These are phyloP conservation scores for Burhinus oedicnemus DNA, from an alignment of 2,113 vertebrate species.

Conservation along the genomic window DNA sequence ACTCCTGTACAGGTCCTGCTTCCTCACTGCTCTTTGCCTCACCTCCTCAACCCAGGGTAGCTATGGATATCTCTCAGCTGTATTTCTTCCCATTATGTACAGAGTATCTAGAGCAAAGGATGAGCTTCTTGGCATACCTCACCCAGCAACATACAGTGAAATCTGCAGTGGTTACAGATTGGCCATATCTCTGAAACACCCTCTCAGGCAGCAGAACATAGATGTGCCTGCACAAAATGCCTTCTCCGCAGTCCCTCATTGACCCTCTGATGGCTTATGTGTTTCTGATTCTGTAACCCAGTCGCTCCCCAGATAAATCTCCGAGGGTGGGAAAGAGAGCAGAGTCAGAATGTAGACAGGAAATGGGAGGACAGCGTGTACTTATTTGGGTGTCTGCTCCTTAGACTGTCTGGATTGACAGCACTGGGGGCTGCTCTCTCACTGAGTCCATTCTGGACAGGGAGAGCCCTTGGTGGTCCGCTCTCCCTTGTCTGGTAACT, in stretches of 20 bases:
- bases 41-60: neutral
- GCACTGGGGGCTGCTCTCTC: neutral
- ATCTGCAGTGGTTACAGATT: neutral
- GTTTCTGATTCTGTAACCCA: conserved; percentile 38
- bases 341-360: conserved; percentile 29
- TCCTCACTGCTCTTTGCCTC: neutral
- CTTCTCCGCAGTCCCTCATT: neutral
- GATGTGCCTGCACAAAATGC: neutral
- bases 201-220: neutral
- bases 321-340: conserved; percentile 27
- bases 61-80: neutral
- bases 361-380: neutral
- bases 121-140: neutral
- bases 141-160: neutral
- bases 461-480: conserved; percentile 45
- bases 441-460: neutral
- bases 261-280: neutral
- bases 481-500: neutral
- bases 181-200: neutral
- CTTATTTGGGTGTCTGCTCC: conserved; percentile 43
- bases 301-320: conserved; percentile 39
- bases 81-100: neutral
- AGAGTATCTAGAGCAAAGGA: neutral
- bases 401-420: conserved; percentile 27
- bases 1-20: neutral